These are phyloP conservation scores for Galago senegalensis DNA, from an alignment of 2,797 vertebrate genomes.

Conservation along the genomic window DNA sequence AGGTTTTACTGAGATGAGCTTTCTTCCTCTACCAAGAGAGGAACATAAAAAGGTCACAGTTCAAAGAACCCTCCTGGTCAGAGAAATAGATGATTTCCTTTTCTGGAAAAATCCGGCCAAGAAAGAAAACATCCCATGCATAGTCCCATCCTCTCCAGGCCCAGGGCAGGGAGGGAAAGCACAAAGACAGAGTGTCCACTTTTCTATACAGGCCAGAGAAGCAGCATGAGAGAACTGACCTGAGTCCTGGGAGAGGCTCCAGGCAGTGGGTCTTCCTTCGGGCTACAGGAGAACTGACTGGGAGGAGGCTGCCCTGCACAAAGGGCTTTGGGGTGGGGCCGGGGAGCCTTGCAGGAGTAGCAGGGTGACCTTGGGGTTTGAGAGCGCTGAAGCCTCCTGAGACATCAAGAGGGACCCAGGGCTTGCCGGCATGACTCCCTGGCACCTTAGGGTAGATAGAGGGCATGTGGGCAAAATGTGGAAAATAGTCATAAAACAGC, in stretches of 20 bases:
- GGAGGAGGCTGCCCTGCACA: not conserved
- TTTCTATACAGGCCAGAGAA: not conserved
- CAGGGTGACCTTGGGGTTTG: not conserved
- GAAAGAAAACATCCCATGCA: not conserved
- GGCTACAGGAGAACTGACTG: not conserved
- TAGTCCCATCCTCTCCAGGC: not conserved
- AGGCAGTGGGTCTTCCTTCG: not conserved
- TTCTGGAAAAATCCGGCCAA: not conserved
- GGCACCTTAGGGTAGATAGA: constrained; percentile 58
- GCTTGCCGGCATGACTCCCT: constrained; percentile 49
- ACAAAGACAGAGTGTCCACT: not conserved
- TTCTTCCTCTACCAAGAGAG: not conserved
- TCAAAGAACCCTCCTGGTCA: not conserved
- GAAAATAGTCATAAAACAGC: not conserved
- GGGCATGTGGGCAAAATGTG: not conserved
- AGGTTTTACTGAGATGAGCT: not conserved
- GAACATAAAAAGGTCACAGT: not conserved
- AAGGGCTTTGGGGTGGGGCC: constrained; percentile 50
- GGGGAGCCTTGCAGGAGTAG: not conserved
- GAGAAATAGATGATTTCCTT: not conserved
- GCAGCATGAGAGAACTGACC: constrained; percentile 60
- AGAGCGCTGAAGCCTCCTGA: not conserved
- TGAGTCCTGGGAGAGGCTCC: constrained; percentile 31
- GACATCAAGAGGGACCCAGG: constrained; percentile 44
- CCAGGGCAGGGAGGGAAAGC: not conserved